A percentile compares a stretch with the other conserved stretches of the same genome.
phyloP scores from a whole-genome alignment of 2,113 vertebrate genomes.

The Pantherophis guttatus region DNA sequence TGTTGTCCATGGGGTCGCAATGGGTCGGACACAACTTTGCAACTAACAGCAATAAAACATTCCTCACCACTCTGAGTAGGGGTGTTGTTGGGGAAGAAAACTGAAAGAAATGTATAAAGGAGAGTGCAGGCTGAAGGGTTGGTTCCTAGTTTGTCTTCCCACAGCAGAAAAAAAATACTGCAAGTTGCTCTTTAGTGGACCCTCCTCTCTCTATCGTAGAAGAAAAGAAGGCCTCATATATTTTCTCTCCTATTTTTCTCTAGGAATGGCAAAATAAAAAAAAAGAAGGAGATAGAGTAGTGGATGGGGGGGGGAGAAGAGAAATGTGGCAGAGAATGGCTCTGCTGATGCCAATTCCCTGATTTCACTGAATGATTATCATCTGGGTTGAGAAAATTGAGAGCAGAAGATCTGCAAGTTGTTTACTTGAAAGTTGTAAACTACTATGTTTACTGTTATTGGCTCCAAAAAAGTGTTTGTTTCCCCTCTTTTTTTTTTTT shows the following conservation, averaged over 20 bases:
- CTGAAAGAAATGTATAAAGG: neutral
- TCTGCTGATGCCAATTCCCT: neutral
- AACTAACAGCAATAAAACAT: too few species aligned
- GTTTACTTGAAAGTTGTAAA: neutral
- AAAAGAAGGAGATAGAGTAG: neutral
- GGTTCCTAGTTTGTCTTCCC: too few species aligned
- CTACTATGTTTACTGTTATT: neutral
- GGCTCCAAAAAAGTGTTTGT: neutral
- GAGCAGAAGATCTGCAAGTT: neutral
- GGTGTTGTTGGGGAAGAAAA: neutral
- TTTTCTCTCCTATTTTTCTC: neutral
- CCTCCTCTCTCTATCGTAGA: neutral
- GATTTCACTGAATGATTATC: neutral
- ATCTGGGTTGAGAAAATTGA: neutral
- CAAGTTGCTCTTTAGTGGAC: neutral
- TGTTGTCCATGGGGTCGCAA: too few species aligned
- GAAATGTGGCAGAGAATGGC: neutral
- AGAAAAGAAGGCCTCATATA: neutral
- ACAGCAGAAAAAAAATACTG: neutral
- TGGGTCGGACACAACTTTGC: too few species aligned
- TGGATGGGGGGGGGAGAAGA: neutral
- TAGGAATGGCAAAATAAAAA: neutral
- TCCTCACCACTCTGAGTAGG: too few species aligned
- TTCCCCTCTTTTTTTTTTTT: neutral
- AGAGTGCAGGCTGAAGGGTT: neutral